Percentiles rank a stretch among this genome's conserved stretches.
These are phyloP conservation scores for Chionis minor DNA, from an alignment of 2,113 vertebrate species.

Conservation along the genomic window DNA sequence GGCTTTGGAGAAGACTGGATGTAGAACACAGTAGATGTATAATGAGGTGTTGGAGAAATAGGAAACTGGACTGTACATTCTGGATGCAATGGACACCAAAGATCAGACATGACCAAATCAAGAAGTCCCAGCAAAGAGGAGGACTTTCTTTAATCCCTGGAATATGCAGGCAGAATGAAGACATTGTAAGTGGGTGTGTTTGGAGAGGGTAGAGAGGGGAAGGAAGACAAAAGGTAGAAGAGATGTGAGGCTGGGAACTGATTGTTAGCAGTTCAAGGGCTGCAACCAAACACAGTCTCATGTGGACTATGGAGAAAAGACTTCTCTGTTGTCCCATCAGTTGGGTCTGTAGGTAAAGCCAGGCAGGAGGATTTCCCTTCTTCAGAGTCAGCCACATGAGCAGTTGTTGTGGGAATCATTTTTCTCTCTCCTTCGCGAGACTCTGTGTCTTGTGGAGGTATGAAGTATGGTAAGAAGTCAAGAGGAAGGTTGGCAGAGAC, in stretches of 20 bases:
- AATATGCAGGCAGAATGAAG: background rate
- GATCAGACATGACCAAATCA: background rate
- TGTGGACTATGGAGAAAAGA: no score
- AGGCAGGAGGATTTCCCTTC: background rate
- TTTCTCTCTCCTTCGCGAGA: background rate
- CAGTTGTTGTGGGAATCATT: background rate
- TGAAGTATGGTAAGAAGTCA: background rate
- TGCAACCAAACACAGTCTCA: background rate
- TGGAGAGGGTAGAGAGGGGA: background rate
- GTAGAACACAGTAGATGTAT: background rate
- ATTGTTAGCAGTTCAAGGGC: background rate
- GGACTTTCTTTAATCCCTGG: background rate
- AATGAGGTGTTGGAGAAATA: background rate
- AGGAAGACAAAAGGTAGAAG: background rate
- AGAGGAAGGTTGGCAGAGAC: background rate
- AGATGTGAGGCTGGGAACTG: background rate
- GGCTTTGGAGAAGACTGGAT: background rate
- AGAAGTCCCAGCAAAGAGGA: background rate
- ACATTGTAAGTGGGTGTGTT: background rate
- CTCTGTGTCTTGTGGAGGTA: no score
- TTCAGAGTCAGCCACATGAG: background rate
- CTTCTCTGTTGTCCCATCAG: background rate
- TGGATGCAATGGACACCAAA: rapidly evolving
- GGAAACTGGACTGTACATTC: background rate
- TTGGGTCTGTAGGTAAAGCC: background rate